These are phyloP conservation scores for Tipula confusa DNA, from an alignment of 2,888 invertebrate species.

Conservation along the genomic window DNA sequence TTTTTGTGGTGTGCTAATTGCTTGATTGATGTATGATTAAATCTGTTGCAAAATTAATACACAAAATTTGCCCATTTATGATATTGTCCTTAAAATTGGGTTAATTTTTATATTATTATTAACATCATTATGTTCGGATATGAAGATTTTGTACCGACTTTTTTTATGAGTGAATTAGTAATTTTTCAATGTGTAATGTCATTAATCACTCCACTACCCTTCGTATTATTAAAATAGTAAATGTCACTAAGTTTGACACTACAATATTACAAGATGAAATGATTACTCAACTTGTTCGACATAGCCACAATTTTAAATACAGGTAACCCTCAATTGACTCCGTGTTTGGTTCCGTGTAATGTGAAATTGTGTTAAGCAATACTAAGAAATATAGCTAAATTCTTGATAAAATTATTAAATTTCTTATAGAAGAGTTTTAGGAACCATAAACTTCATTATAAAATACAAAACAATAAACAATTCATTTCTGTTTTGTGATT, in stretches of 20 bases:
- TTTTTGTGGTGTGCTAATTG: not conserved
- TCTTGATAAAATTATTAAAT: too few relatives aligned
- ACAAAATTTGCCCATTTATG: not conserved
- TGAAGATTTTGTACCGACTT: not conserved
- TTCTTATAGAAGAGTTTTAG: too few relatives aligned
- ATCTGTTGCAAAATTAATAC: not conserved
- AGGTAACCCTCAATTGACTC: too few relatives aligned
- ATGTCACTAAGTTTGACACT: not conserved
- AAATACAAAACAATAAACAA: too few relatives aligned
- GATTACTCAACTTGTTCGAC: not conserved
- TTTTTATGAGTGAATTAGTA: not conserved
- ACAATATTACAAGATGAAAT: not conserved
- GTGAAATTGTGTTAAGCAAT: too few relatives aligned
- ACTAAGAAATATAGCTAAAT: too few relatives aligned
- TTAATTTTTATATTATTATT: conserved; percentile 3
- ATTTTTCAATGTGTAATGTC: not conserved
- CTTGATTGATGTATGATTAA: conserved; percentile 3
- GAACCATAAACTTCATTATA: too few relatives aligned
- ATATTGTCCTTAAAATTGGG: not conserved
- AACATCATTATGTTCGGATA: not conserved
- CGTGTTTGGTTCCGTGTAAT: too few relatives aligned
- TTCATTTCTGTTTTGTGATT: too few relatives aligned
- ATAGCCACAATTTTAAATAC: too few relatives aligned
- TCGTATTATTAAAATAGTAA: not conserved
- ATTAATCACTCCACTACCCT: not conserved